Evolutionary conservation across 2,888 invertebrate genomes (phyloP).

Genomic region (Blera fallax): DNA sequence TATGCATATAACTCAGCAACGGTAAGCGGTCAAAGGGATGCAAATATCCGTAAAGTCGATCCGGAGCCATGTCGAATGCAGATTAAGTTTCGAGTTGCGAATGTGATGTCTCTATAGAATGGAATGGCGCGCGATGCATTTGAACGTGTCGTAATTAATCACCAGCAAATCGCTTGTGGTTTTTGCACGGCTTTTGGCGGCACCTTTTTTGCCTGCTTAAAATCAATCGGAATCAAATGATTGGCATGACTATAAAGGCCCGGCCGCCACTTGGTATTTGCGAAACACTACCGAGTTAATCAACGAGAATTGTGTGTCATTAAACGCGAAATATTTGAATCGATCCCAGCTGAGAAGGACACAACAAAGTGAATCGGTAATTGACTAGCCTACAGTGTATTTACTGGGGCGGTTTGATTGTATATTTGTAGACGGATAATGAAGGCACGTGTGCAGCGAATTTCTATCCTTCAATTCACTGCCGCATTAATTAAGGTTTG

Average conservation of each 20-base stretch:
- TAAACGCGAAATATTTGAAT: slow-evolving; percentile 35
- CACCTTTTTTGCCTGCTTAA: slow-evolving; percentile 30
- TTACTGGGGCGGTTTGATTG: slow-evolving; percentile 24
- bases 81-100: slow-evolving; percentile 29
- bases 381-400: slow-evolving; percentile 15
- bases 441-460: slow-evolving; percentile 53
- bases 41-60: not conserved
- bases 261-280: slow-evolving; percentile 22
- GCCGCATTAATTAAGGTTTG: slow-evolving; percentile 61
- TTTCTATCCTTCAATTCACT: slow-evolving; percentile 13
- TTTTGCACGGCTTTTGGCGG: slow-evolving; percentile 26
- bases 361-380: slow-evolving; percentile 34
- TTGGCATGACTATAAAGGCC: slow-evolving; percentile 31
- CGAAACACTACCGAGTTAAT: slow-evolving; percentile 38
- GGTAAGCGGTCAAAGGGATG: not conserved
- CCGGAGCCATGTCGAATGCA: slow-evolving; percentile 40
- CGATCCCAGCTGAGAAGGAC: slow-evolving; percentile 27
- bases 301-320: slow-evolving; percentile 32
- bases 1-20: slow-evolving; percentile 8
- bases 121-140: slow-evolving; percentile 1
- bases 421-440: slow-evolving; percentile 13
- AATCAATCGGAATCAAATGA: slow-evolving; percentile 66
- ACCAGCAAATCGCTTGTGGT: slow-evolving; percentile 37
- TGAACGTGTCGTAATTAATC: slow-evolving; percentile 58
- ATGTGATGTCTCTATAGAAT: slow-evolving; percentile 50